Base-by-base conservation (phyloP, 2,113 vertebrate species). In the Leuciscus idus region DNA sequence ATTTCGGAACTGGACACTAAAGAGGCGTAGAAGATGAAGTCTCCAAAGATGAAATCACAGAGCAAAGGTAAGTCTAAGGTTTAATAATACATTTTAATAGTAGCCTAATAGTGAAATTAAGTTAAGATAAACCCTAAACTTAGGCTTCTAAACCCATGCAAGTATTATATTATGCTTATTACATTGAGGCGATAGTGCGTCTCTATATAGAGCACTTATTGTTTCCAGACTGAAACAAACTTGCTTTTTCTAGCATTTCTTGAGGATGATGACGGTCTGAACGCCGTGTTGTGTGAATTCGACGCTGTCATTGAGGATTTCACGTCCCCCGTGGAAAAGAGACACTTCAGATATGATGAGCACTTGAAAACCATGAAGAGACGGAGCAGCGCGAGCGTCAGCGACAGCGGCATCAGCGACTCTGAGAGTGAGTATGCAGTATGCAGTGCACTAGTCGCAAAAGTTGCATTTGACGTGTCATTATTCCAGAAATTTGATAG, bases 391-490 rank as follows among this genome's bases (percentile, higher is more conserved):
- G 95, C 96, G 46, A 97, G 97, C 90, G 96, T 95, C 91, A 98
- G 97, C 86, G 98, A 97, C 94, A 97, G 97, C 89, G 96, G 97
- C 91, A 95, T 97, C 94, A 98, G 97, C 93, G 97, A 98, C 93
- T 95, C 97, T 0, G 97, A 98, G 84, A 97, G 97, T 98, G 86
- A 97, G 97, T 93, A 36, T 57, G 28, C 50, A 21, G 48, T 43
- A 43, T 39, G 36, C 36, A 6, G 8, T 43, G 43, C 43, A 43
- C 43, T 43, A 9, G 8, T 43, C 8, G 28, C 17, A 55, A 57
- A 52, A 57, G 50, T 2, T 5, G 59, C 1, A 43, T 6, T 52
- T 57, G 55, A 57, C 55, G 83, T 21, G 21, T 23, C 43, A 13
- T 62, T 64, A 9, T 19, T 30, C 8, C 11, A 50, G 28, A 26